A percentile compares a stretch with the other conserved stretches of the same genome.
phyloP scores from a whole-genome alignment of 1,140 invertebrate genomes.

The Drosophila nasuta region DNA sequence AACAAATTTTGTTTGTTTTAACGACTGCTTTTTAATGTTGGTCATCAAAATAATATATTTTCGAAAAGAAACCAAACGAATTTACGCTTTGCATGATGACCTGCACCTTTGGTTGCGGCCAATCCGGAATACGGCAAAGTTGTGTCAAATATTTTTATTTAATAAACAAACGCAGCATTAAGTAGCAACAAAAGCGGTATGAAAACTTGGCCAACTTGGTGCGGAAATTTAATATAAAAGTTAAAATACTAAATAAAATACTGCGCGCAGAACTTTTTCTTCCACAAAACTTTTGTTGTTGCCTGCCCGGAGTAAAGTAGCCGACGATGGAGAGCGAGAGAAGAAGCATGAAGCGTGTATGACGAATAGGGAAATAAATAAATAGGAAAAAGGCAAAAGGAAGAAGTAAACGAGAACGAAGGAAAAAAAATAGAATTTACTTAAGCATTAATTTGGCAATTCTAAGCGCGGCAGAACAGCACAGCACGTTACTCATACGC shows the following conservation, averaged over 20 bases:
- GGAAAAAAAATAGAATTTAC: slow-evolving; percentile 1
- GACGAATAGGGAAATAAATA: slow-evolving; percentile 34
- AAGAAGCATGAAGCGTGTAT: slow-evolving; percentile 5
- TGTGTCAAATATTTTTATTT: slow-evolving; percentile 72
- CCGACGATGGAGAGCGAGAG: background rate
- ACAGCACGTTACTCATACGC: slow-evolving; percentile 61
- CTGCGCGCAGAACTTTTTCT: background rate
- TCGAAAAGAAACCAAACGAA: background rate
- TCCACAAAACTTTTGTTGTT: slow-evolving; percentile 37
- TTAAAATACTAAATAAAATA: slow-evolving; percentile 62
- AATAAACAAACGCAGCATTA: slow-evolving; percentile 63
- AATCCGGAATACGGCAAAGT: slow-evolving; percentile 57
- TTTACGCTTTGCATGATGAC: slow-evolving; percentile 8
- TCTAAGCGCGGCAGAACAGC: slow-evolving; percentile 33
- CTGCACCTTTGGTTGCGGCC: slow-evolving; percentile 19
- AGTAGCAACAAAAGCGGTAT: slow-evolving; percentile 28
- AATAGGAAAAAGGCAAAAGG: background rate
- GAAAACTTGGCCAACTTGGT: slow-evolving; percentile 49
- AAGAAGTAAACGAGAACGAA: background rate
- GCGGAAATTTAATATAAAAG: slow-evolving; percentile 69
- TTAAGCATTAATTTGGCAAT: slow-evolving; percentile 59
- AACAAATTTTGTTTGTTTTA: slow-evolving; percentile 19
- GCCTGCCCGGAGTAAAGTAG: background rate
- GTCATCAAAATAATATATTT: slow-evolving; percentile 39
- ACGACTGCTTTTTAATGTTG: slow-evolving; percentile 39